Evolutionary conservation across 2,888 invertebrate genomes (phyloP), one percentile per base, ranked within the genome.

Genomic region (Phaonia tiefii): DNA sequence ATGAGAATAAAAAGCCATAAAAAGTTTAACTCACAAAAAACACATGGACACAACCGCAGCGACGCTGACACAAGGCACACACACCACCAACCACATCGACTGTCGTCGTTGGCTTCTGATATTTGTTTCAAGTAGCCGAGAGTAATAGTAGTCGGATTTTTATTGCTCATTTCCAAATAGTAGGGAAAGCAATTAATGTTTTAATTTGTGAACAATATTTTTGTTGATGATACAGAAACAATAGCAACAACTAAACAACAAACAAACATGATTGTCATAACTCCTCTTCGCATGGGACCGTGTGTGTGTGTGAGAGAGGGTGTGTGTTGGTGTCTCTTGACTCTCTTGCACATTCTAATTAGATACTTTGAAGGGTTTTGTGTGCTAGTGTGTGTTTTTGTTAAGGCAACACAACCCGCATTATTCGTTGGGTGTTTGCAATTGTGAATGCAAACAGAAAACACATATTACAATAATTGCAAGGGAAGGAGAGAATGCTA

Each of bases 141-240:
- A 10, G 60, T 20, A 60, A 60, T 60, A 60, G 39, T n/a, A 60
- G 37, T 37, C 13, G 1, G n/a, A 17, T 1, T 39, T 60, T 60
- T 60, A 60, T 60, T 31, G 60, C 11, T 13, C 31, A 15, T 11
- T 31, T 1, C 56, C 42, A 70, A 13, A 46, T 17, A 71, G 11
- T 20, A n/a, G n/a, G n/a, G n/a, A n/a, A n/a, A 54, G 31, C 58
- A 58, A 58, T 71, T 44, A 46, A 71, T 71, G 46, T 71, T 71
- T 71, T 71, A n/a, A 71, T 71, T 71, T 39, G 31, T 31, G 39
- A 15, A 49, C 25, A 67, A 42, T 51, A 51, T 49, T 49, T 46
- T 49, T 17, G 4, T n/a, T n/a, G n/a, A n/a, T n/a, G n/a, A n/a
- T n/a, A n/a, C n/a, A n/a, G n/a, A n/a, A n/a, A n/a, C n/a, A n/a